Evolutionary conservation across 2,797 vertebrate genomes (phyloP).

Genomic region (Diplodus sargus): DNA sequence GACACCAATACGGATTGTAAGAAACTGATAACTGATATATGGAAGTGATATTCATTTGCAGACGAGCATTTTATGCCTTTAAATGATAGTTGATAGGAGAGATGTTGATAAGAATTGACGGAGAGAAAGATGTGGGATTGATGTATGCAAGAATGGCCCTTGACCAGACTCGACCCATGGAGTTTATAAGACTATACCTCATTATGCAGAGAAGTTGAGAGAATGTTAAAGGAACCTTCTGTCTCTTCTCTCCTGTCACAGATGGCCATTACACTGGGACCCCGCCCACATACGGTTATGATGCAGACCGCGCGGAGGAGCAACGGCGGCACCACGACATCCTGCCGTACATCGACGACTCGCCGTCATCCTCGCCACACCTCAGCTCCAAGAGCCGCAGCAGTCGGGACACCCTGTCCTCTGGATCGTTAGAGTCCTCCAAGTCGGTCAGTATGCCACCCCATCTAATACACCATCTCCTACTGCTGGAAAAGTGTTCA

Average conservation of each 20-base stretch:
- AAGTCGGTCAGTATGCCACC: conserved; percentile 89
- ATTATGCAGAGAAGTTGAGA: background rate
- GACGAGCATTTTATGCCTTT: no score
- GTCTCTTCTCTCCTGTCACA: conserved; percentile 61
- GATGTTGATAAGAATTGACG: no score
- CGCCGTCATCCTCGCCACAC: conserved; percentile 94
- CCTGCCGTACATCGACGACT: conserved; percentile 97
- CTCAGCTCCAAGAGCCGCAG: conserved; percentile 94
- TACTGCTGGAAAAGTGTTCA: background rate
- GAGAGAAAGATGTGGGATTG: no score
- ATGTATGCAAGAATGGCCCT: no score
- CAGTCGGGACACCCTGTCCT: conserved; percentile 90
- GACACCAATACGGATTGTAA: no score
- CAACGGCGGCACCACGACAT: conserved; percentile 92
- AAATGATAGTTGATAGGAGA: no score
- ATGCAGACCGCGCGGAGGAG: conserved; percentile 92
- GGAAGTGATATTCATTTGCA: no score
- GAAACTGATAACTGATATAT: no score
- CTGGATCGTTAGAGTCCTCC: conserved; percentile 90
- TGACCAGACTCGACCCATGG: no score
- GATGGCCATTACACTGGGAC: conserved; percentile 90
- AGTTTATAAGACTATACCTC: background rate
- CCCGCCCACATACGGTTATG: conserved; percentile 89
- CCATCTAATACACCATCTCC: background rate
- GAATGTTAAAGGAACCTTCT: background rate